These are phyloP conservation scores for Mormyrus iriodes DNA, from an alignment of 2,113 vertebrate genomes.

Conservation along the genomic window DNA sequence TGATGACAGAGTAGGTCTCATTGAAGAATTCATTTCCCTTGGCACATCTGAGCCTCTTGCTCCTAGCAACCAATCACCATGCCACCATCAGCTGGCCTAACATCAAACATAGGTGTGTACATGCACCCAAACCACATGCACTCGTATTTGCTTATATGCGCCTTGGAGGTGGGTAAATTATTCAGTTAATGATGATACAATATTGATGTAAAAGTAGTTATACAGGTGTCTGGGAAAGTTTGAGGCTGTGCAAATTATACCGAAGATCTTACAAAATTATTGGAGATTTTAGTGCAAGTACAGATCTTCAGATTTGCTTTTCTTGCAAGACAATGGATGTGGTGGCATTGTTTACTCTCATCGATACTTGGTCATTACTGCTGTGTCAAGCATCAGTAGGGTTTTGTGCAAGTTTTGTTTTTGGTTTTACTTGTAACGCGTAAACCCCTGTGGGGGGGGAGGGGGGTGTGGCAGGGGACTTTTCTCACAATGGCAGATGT, in stretches of 20 bases:
- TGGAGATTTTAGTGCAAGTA: neutral
- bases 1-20: conserved; percentile 32
- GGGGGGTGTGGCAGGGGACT: neutral
- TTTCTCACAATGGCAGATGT: neutral
- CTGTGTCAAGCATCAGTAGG: neutral
- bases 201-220: neutral
- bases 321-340: neutral
- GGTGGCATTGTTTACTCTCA: neutral
- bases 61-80: neutral
- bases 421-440: neutral
- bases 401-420: neutral
- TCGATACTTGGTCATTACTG: neutral
- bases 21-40: conserved; percentile 33
- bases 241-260: neutral
- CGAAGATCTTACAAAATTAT: neutral
- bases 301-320: neutral
- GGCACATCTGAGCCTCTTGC: neutral
- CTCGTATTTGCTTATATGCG: neutral
- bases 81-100: neutral
- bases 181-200: neutral
- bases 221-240: too few species aligned
- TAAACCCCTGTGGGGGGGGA: neutral
- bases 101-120: conserved; percentile 1
- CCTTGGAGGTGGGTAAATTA: neutral
- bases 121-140: neutral